Evolutionary conservation across 1,140 invertebrate species (phyloP), one percentile per base, ranked within the genome.

Genomic region (Diprion similis): DNA sequence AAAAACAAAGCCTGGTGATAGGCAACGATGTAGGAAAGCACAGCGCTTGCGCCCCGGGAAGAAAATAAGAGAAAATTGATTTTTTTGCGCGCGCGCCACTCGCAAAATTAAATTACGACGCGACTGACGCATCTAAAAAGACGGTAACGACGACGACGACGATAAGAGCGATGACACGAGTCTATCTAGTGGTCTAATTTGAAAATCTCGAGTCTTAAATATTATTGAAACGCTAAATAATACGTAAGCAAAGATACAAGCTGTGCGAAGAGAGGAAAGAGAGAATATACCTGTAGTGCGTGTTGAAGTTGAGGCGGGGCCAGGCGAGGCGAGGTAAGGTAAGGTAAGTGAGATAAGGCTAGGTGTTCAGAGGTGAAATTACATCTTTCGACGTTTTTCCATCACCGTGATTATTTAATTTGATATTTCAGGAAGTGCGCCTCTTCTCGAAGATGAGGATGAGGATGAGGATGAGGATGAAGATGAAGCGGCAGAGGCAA

Each of bases 51-150:
- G 76, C 70, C 10, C 69, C 68, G 59, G 15, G 48, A 70, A 15
- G 65, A 66, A 70, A 78, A 77, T 73, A 72, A 76, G 76, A 74
- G 70, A 78, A 80, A 81, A 83, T 82, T 82, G 80, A 82, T 82
- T 82, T 83, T 78, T 78, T 75, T 70, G 72, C 76, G 70, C 77
- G 73, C 73, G 74, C 59, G 68, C 71, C 68, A 74, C 75, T 69
- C 76, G 75, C 66, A 75, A 82, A 81, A 83, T 81, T 80, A 59
- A 83, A 82, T 82, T 81, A 83, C 73, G 75, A 74, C 45, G n/a
- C 19, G 69, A 37, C 19, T 19, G 24, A 48, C n/a, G n/a, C 18
- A 46, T 15, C 51, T 59, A 13, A 59, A 17, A 59, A 17, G 4
- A 15, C 51, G 51, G 15, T 51, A 51, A 59, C 11, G 51, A 15